Evolutionary conservation across 2,113 vertebrate genomes (phyloP), one percentile per base, ranked within the genome.

Genomic region (Melanerpes formicivorus): DNA sequence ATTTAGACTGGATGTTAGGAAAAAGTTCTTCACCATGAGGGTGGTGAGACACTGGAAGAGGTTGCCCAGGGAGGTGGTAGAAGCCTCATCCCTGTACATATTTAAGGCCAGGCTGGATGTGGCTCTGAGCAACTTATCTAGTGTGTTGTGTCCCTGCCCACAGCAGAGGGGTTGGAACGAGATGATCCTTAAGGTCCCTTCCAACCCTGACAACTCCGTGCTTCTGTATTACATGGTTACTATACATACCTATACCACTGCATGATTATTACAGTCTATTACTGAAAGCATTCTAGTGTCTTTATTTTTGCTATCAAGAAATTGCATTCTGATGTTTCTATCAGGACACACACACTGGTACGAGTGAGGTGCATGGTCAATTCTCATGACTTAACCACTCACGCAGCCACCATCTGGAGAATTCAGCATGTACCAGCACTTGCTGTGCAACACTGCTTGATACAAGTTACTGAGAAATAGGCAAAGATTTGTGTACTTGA

Each of bases 341-440:
- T 29, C 58, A 40, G 25, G 11, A 50, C 22, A 37, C 32, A 52
- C 5, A 22, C 48, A 25, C 27, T 37, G 37, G 14, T 32, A 67
- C 52, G 42, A 46, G 32, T 6, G 6, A 58, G 42, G 42, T 44
- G 14, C 15, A 44, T 16, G 42, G 42, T 44, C 42, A 14, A 44
- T 5, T 44, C 42, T 44, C 42, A 44, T 15, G 48, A 86, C 62
- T 22, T 72, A 27, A 27, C 27, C 73, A 34, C 54, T 54, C 42
- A 46, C 16, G 44, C 18, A 42, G 2, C 16, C 29, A 46, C 19
- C 60, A 46, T 13, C 23, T 77, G 34, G n/a, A 67, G 67, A 70
- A 37, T 0, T 4, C 11, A 46, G 44, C 44, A 16, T 0, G 4
- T 40, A 58, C 10, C 11, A 6, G 18, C 8, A 10, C 14, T 14